Base-by-base conservation (phyloP, 2,113 vertebrate genomes). In the Strigops habroptila region DNA sequence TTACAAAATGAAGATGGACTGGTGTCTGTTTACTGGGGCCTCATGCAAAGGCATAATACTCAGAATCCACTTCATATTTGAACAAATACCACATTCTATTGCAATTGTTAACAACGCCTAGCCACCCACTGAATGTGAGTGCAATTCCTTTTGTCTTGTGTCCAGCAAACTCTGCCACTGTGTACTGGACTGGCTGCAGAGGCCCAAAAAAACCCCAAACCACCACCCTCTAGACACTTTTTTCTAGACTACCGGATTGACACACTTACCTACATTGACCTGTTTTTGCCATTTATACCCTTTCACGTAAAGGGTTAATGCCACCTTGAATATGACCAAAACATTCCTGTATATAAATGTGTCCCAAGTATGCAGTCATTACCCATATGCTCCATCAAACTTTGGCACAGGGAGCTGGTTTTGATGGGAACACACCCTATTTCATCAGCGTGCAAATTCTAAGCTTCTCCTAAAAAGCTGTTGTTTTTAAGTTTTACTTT, bases 101-200 rank as follows among this genome's bases (percentile, higher is more conserved):
- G 7, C 4, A 10, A 1, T 0, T 35, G 23, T 31, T 52, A 12
- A 3, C 31, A 49, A 15, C 1, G 4, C n/a, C 55, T 11, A 12
- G 67, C 31, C 28, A 21, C 7, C 33, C 2, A 0, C 30, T 6
- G 11, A 19, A 24, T 3, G 14, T 37, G 7, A 52, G 12, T 0
- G 0, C 0, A 0, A 1, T 31, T 37, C 60, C 3, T 11, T 55
- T 16, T 21, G 39, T 6, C 3, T 27, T 15, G 25, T 3, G 1
- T 14, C 55, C 59, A 76, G 60, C 9, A 8, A 83, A 35, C 41
- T 67, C 63, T 41, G 52, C 4, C 65, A 70, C 55, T 55, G n/a
- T 10, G 30, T 24, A 21, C 25, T 23, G 30, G 6, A 30, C 18
- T 43, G 80, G 13, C 33, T 74, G 35, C 33, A 18, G 64, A 63